Percentiles rank a stretch among this genome's conserved stretches.
phyloP scores from a whole-genome alignment of 2,113 vertebrate genomes.

The Channa maculata region DNA sequence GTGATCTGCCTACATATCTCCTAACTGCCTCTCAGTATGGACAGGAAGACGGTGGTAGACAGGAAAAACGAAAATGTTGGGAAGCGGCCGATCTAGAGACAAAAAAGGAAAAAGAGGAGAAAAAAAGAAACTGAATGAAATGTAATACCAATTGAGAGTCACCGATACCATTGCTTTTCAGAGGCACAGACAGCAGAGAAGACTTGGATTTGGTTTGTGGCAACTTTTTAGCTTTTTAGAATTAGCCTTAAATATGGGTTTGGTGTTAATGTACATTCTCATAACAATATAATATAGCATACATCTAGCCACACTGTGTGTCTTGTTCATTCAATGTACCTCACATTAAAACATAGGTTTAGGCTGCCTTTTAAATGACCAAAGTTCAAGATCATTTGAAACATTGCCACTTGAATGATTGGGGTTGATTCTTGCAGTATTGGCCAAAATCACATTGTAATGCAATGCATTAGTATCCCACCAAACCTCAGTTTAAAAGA shows the following conservation, averaged over 20 bases:
- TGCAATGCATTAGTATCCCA: not conserved
- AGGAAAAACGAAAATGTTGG: constrained; percentile 23
- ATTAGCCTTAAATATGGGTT: not conserved
- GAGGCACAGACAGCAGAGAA: not conserved
- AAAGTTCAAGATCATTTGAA: not conserved
- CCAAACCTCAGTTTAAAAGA: too few species aligned
- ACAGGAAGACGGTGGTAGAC: constrained; percentile 19
- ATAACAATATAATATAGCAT: not conserved
- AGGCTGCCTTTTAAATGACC: not conserved
- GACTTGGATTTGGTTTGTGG: not conserved
- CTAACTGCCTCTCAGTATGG: constrained; percentile 65
- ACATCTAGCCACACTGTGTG: too few species aligned
- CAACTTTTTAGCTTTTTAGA: not conserved
- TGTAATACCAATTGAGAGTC: not conserved
- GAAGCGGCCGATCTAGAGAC: not conserved
- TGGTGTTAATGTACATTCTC: not conserved
- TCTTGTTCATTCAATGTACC: too few species aligned
- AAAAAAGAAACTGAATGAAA: not conserved
- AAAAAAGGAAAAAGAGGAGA: not conserved
- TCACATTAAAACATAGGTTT: too few species aligned
- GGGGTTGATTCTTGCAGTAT: not conserved
- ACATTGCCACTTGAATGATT: not conserved
- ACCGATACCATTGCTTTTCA: not conserved
- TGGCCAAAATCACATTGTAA: not conserved
- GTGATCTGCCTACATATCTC: constrained; percentile 67